Evolutionary conservation across 2,888 invertebrate genomes (phyloP), one percentile per base, ranked within the genome.

Genomic region (Hypomecis punctinalis): DNA sequence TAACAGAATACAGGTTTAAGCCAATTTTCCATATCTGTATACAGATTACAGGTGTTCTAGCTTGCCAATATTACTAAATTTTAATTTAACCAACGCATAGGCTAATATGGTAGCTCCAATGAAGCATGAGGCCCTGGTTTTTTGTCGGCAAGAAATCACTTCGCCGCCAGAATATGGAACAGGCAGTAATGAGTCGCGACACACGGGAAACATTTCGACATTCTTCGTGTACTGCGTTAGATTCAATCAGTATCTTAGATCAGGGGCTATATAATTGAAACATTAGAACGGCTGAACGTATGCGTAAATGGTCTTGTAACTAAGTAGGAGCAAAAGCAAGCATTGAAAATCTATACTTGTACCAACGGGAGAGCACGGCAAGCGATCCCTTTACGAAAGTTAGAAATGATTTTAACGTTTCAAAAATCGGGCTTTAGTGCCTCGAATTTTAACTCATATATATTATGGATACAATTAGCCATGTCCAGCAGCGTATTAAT

Each of bases 121-220:
- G 57, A 66, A 66, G 61, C 61, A 58, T 61, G 61, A 57, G 61
- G 65, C 61, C 61, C 65, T 45, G 35, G 54, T 61, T 66, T 66
- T 66, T 66, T 61, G 61, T 33, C 23, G 43, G 43, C 61, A 54
- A 66, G 65, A 66, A 66, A 66, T 66, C 39, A 39, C 55, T 55
- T 55, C 59, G 62, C 64, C 56, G 55, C 55, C 61, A 53, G 66
- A 68, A 68, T 70, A 66, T 64, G 54, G 63, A 66, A 58, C 62
- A 47, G 66, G 48, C 40, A 36, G 63, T 60, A 64, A 60, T 63
- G 43, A 43, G 57, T 66, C 55, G 62, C 68, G 59, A 64, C 64
- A 69, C 66, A 68, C 67, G 63, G 69, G 71, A 68, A 67, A 63
- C 33, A 62, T 71, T 69, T 69, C 71, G 35, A 66, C 67, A 71